Evolutionary conservation across 2,888 invertebrate genomes (phyloP), one percentile per base, ranked within the genome.

Genomic region (Agapetus fuscipes): DNA sequence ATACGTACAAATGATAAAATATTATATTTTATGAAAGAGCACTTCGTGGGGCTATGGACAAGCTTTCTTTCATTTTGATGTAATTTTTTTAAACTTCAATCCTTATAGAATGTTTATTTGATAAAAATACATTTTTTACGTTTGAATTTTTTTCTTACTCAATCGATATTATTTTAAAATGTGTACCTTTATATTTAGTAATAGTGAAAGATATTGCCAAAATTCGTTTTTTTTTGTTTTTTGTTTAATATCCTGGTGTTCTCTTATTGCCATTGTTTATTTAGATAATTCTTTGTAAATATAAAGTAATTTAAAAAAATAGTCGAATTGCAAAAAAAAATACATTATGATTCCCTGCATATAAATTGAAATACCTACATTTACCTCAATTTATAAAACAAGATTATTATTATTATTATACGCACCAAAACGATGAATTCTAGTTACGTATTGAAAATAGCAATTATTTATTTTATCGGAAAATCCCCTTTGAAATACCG

Each of bases 1-100:
- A 68, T 70, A 75, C 74, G 76, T 77, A 77, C 76, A 77, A 77
- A 76, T 73, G 49, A 44, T 31, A 41, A 39, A 33, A 30, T 36
- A 27, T 37, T 15, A 27, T 31, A 17, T 28, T 41, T 30, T 37
- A 39, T 39, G 37, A 39, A 41, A 37, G 32, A 28, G 29, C n/a
- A n/a, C n/a, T n/a, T n/a, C n/a, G n/a, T n/a, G n/a, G n/a, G n/a
- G n/a, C n/a, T n/a, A n/a, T n/a, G n/a, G n/a, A n/a, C n/a, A n/a
- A n/a, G n/a, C n/a, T n/a, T n/a, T n/a, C n/a, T n/a, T n/a, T n/a
- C n/a, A n/a, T n/a, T n/a, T n/a, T n/a, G n/a, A n/a, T n/a, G n/a
- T n/a, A n/a, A n/a, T n/a, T n/a, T n/a, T n/a, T n/a, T n/a, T n/a
- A n/a, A n/a, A n/a, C n/a, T n/a, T n/a, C n/a, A n/a, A n/a, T n/a